Evolutionary conservation across 2,113 vertebrate genomes (phyloP), one percentile per base, ranked within the genome.

Genomic region (Podiceps cristatus): DNA sequence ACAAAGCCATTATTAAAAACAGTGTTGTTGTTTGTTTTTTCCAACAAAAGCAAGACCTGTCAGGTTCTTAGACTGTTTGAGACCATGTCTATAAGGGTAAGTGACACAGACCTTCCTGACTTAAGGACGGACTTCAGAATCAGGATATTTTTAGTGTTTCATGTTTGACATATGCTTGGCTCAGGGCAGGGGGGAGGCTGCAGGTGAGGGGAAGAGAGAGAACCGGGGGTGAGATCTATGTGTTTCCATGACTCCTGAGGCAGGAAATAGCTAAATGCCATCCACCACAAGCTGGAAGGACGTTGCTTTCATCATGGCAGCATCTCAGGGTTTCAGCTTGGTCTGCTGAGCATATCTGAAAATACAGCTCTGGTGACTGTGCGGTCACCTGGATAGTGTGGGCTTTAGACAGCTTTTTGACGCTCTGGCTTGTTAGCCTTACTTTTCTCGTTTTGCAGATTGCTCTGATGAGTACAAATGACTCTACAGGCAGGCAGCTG

Each of bases 1-100:
- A 97, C 58, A 95, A 69, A 90, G 67, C 64, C 82, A 87, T 97
- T 98, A 93, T 98, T 96, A 50, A 93, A 97, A 97, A 67, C 86
- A 97, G 79, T 69, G 78, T 55, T 96, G 88, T 81, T 71, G 13
- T 82, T 92, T 37, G 37, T 37, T 75, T 88, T 96, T 89, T 35
- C 28, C 52, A 73, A 58, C 27, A 88, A 68, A 69, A 58, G 33
- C 64, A 74, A 77, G 72, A 59, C 12, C 31, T 64, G 72, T 89
- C 56, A 68, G 55, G 25, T 85, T 91, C 74, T 76, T 50, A 15
- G 0, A 52, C 27, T 60, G 15, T 71, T 77, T 60, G 42, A 88
- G 45, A 76, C 12, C 8, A 4, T 22, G n/a, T 76, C 75, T 60
- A 23, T 27, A 37, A 12, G 18, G 24, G 59, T 78, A 82, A 93